Base-by-base conservation (phyloP, 2,113 vertebrate genomes). In the Ploceus nigricollis region DNA sequence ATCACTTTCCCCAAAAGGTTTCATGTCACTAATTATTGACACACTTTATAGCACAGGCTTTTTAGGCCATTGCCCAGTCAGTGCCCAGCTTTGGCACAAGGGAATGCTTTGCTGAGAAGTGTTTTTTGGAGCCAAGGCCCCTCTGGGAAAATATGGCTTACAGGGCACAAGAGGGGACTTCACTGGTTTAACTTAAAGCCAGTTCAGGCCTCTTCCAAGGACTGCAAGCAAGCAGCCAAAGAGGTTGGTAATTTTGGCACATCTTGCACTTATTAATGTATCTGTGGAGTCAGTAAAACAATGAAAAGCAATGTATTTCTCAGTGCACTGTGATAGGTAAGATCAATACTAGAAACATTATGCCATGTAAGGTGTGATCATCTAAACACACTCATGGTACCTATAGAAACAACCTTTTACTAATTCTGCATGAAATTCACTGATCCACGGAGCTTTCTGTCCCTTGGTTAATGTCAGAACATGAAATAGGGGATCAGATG, bases 141-240 rank as follows among this genome's bases (percentile, higher is more conserved):
- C 33, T 68, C 22, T 64, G 78, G 22, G 19, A 47, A 85, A 65
- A 13, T 11, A 18, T 1, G 22, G 15, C 30, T 63, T 40, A 11
- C 0, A 4, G 31, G 10, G 14, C 9, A 37, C 42, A 75, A 22
- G 13, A 37, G 9, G 5, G 31, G 13, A 57, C 18, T 25, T 37
- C 37, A 20, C 10, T 48, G 31, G 31, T 31, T 15, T 27, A 56
- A 10, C 12, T 63, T 71, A 61, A 70, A 53, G 37, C 3, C 51
- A 39, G 21, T 21, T 47, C 63, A 58, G 53, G 19, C 28, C 17
- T 35, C 13, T 68, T 63, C 17, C 1, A 6, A 70, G 24, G n/a
- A 27, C 21, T 63, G 42, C 1, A 5, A 51, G 37, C n/a, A 66
- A 71, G 24, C 10, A 83, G n/a, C 15, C 0, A 0, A 63, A 45